Conservation (phyloP, 1,140 invertebrate species). For the Stratiolaelaps scimitus region DNA sequence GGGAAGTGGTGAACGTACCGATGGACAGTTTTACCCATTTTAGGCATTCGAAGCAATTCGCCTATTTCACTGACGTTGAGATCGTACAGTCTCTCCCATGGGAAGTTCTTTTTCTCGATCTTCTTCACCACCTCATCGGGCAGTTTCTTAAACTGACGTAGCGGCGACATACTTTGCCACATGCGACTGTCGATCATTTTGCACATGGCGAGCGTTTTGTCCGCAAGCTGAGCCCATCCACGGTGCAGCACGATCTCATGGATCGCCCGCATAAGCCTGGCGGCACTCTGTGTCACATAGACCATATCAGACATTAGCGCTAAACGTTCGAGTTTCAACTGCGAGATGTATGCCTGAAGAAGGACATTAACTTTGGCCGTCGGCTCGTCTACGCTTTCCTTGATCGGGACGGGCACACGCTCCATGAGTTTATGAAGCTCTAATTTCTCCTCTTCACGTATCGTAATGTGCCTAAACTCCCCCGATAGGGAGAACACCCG, state of each 20-base stretch:
- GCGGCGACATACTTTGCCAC: slow-evolving; percentile 98
- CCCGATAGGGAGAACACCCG: slow-evolving; percentile 95
- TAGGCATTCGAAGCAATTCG: slow-evolving; percentile 86
- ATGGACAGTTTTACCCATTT: slow-evolving; percentile 91
- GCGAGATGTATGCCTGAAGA: slow-evolving; percentile 95
- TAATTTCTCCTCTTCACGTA: slow-evolving; percentile 94
- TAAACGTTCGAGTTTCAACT: slow-evolving; percentile 94
- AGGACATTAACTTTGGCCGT: slow-evolving; percentile 93
- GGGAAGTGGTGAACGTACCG: slow-evolving; percentile 97
- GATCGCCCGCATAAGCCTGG: slow-evolving; percentile 84
- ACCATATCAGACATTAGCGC: slow-evolving; percentile 99
- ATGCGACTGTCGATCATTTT: slow-evolving; percentile 93
- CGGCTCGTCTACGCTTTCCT: slow-evolving; percentile 95
- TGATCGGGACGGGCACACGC: slow-evolving; percentile 94
- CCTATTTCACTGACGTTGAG: slow-evolving; percentile 93
- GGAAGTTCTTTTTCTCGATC: slow-evolving; percentile 94
- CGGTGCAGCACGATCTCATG: slow-evolving; percentile 82
- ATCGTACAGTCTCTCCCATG: slow-evolving; percentile 86
- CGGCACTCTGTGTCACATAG: slow-evolving; percentile 94
- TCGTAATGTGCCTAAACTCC: slow-evolving; percentile 82
- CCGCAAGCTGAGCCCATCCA: slow-evolving; percentile 94
- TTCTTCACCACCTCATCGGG: slow-evolving; percentile 95
- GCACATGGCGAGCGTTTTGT: slow-evolving; percentile 85
- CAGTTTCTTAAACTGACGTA: slow-evolving; percentile 94
- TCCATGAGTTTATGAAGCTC: slow-evolving; percentile 95